Percentiles rank a stretch among this genome's conserved stretches.
Evolutionary conservation across 2,888 invertebrate genomes (phyloP).

Genomic region (Drosophila birchii): DNA sequence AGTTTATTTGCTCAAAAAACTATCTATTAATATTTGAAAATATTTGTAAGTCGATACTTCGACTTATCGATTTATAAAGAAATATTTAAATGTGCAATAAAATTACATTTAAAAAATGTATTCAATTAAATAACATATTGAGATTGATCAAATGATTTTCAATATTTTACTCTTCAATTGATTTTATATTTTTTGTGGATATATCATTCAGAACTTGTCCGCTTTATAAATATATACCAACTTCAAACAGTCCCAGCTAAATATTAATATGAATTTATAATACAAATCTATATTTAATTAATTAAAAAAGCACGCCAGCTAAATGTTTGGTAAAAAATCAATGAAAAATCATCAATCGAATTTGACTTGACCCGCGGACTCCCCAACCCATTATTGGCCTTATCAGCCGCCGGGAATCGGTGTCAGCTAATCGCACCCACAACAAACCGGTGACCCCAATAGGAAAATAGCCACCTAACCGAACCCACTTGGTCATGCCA

Average conservation of each 20-base stretch:
- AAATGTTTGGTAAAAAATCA: neutral
- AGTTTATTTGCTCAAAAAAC: neutral
- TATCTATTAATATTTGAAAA: neutral
- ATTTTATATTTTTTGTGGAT: too few relatives aligned
- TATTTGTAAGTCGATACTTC: neutral
- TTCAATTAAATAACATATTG: too few relatives aligned
- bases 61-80: neutral
- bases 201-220: neutral
- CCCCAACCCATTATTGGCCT: conserved; percentile 1
- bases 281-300: neutral
- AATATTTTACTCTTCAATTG: neutral
- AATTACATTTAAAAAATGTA: too few relatives aligned
- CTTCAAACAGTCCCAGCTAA: neutral
- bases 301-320: neutral
- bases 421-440: conserved; percentile 37
- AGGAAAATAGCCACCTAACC: conserved; percentile 7
- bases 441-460: conserved; percentile 28
- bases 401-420: conserved; percentile 29
- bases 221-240: neutral
- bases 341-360: neutral
- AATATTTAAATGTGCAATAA: too few relatives aligned
- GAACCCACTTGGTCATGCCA: conserved; percentile 27
- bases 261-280: neutral
- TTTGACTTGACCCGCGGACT: conserved; percentile 5
- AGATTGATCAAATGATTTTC: too few relatives aligned